Percentiles rank a stretch among this genome's conserved stretches.
These are phyloP conservation scores for Trigoniulus corallinus DNA, from an alignment of 1,140 invertebrate genomes.

Conservation along the genomic window DNA sequence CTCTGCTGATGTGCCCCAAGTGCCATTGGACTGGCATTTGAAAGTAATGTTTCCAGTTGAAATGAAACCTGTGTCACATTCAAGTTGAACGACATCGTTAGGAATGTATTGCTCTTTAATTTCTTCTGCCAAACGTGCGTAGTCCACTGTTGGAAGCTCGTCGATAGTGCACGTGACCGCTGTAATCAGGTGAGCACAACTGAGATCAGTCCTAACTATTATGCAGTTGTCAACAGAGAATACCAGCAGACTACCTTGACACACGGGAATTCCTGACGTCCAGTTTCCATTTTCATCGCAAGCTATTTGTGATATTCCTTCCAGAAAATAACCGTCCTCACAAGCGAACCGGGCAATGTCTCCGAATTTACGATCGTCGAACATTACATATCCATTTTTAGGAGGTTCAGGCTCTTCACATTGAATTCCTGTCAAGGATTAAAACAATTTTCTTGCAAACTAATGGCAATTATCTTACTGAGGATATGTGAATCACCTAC, in stretches of 20 bases:
- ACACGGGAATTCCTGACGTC: background rate
- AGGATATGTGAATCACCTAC: background rate
- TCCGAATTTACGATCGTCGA: constrained; percentile 10
- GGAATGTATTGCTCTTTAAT: too few species aligned
- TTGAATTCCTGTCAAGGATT: constrained; percentile 4
- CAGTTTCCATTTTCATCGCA: background rate
- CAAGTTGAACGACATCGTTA: too few species aligned
- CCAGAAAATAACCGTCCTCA: constrained; percentile 13
- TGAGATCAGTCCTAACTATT: too few species aligned
- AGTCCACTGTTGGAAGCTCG: too few species aligned
- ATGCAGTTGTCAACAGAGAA: too few species aligned
- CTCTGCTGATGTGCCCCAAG: too few species aligned
- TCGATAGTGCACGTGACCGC: too few species aligned
- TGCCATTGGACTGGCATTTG: too few species aligned
- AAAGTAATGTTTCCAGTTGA: too few species aligned
- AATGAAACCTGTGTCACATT: too few species aligned
- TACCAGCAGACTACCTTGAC: background rate
- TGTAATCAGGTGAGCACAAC: too few species aligned
- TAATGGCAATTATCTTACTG: background rate
- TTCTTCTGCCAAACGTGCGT: too few species aligned
- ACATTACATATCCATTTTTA: constrained; percentile 8
- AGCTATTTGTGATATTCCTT: constrained; percentile 10
- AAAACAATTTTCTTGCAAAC: background rate
- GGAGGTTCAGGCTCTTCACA: constrained; percentile 6
- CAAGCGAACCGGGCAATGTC: constrained; percentile 12